Percentiles rank a stretch among this genome's conserved stretches.
Evolutionary conservation across 2,888 invertebrate genomes (phyloP).

Genomic region (Lochmaea crataegi): DNA sequence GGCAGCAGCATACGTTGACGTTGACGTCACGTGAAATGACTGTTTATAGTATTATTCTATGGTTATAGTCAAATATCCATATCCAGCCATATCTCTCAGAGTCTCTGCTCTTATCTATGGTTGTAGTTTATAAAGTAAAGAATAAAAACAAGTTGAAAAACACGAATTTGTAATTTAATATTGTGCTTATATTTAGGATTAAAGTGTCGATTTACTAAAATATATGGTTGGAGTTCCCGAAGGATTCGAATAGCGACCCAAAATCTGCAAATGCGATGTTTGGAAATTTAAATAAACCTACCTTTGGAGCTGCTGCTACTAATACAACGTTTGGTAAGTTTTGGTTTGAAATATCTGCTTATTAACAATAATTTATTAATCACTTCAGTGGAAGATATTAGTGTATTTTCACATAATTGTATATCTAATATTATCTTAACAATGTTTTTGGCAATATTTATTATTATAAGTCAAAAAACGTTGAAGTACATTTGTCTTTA

Average conservation of each 20-base stretch:
- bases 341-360: constrained; percentile 8
- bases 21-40: no score
- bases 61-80: no score
- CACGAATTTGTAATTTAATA: neutral
- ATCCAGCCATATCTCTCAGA: no score
- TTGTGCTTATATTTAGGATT: neutral
- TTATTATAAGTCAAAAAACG: neutral
- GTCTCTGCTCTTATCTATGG: neutral
- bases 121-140: neutral
- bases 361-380: no score
- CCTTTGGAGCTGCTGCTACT: constrained; percentile 57
- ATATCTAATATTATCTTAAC: neutral
- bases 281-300: constrained; percentile 55
- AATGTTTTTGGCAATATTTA: neutral
- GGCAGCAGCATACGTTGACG: no score
- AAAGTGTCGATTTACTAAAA: neutral
- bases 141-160: constrained; percentile 3
- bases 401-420: neutral
- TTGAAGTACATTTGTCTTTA: neutral
- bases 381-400: no score
- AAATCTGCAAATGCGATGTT: constrained; percentile 48
- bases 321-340: constrained; percentile 64
- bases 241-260: neutral
- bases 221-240: neutral
- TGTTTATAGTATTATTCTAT: no score